Percentiles rank a stretch among this genome's conserved stretches.
Conservation (phyloP, 2,113 vertebrate genomes). For the Manacus vitellinus region DNA sequence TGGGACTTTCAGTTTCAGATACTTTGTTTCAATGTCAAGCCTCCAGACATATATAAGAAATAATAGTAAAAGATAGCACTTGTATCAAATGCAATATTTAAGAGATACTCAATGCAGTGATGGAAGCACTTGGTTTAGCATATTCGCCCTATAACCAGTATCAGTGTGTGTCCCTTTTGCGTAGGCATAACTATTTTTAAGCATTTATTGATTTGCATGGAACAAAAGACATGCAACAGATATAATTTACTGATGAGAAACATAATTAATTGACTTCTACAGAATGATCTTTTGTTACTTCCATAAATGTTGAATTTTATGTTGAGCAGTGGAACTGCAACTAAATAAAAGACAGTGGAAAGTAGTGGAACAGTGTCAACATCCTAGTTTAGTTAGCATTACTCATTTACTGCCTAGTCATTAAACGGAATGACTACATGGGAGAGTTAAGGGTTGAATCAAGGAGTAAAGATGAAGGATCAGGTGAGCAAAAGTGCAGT, state of each 20-base stretch:
- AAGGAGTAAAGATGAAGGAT: neutral
- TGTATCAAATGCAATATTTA: neutral
- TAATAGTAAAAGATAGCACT: neutral
- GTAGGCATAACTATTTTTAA: neutral
- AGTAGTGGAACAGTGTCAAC: neutral
- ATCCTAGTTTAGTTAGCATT: neutral
- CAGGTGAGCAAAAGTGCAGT: neutral
- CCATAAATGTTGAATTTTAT: neutral
- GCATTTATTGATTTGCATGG: neutral
- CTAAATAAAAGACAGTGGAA: neutral
- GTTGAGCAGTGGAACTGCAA: neutral
- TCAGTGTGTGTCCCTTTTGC: neutral
- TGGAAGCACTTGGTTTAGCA: neutral
- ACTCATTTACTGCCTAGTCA: neutral
- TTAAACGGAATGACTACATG: neutral
- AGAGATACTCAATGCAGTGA: neutral
- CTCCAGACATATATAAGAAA: neutral
- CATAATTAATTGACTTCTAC: neutral
- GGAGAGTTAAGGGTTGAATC: neutral
- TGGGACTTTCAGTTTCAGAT: neutral
- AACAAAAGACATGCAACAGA: neutral
- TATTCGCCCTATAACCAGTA: neutral
- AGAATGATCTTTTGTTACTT: neutral
- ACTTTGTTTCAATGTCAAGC: neutral
- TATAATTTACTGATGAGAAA: neutral